phyloP scores from a whole-genome alignment of 2,113 vertebrate genomes.

The Bagarius yarrelli region DNA sequence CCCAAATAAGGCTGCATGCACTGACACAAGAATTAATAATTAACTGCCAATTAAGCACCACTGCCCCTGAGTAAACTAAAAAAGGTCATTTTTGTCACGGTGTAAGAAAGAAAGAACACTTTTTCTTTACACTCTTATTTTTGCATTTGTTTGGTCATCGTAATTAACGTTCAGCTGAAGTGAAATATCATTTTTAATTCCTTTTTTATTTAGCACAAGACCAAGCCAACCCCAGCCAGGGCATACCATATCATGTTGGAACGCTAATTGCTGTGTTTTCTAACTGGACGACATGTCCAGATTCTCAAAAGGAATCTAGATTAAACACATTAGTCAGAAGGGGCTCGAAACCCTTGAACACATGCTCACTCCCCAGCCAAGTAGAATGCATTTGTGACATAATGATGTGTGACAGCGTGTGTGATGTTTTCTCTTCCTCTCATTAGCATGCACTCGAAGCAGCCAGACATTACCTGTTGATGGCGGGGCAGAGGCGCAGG shows the following conservation, averaged over 20 bases:
- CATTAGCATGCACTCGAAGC: constrained; percentile 70
- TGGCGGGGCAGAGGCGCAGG: constrained; percentile 63
- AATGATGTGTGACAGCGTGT: constrained; percentile 71
- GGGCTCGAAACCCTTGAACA: constrained; percentile 29
- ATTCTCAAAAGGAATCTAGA: constrained; percentile 33
- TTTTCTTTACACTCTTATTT: constrained; percentile 26
- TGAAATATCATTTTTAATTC: constrained; percentile 50
- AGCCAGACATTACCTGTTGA: constrained; percentile 76
- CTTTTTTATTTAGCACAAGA: constrained; percentile 37
- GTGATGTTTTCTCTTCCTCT: constrained; percentile 77
- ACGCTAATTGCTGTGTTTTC: constrained; percentile 15
- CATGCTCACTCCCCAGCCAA: constrained; percentile 51
- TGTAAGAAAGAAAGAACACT: constrained; percentile 53
- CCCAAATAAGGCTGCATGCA: constrained; percentile 68
- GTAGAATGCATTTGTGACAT: constrained; percentile 69
- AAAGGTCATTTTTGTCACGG: constrained; percentile 63
- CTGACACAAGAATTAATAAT: constrained; percentile 71
- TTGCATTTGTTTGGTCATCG: constrained; percentile 50
- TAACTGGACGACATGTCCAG: constrained; percentile 8
- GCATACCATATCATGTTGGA: constrained; percentile 18
- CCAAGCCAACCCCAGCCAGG: constrained; percentile 39
- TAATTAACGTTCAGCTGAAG: constrained; percentile 54
- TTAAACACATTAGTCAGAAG: constrained; percentile 41
- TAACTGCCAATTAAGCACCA: constrained; percentile 74
- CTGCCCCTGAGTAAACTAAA: constrained; percentile 67